A percentile compares a stretch with the other conserved stretches of the same genome.
Conservation (phyloP, 2,797 vertebrate species). For the Apogon talboti region DNA sequence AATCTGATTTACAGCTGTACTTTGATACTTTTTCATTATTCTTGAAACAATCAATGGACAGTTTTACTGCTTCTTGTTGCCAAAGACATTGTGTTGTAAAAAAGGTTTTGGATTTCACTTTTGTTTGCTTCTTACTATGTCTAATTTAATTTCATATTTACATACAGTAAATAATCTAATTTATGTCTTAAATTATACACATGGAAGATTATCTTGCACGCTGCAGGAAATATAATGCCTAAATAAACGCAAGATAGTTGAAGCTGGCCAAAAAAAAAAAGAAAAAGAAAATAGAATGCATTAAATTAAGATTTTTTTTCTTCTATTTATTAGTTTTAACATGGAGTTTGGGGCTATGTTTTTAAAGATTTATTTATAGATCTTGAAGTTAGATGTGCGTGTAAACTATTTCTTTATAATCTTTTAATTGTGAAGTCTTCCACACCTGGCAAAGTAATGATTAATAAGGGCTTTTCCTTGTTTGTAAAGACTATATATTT, state of each 20-base stretch:
- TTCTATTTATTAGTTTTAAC: conserved; percentile 81
- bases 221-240: conserved; percentile 74
- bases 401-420: conserved; percentile 75
- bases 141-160: conserved; percentile 89
- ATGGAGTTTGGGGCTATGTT: conserved; percentile 71
- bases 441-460: conserved; percentile 68
- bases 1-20: conserved; percentile 73
- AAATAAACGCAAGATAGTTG: conserved; percentile 72
- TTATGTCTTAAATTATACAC: conserved; percentile 90
- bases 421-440: conserved; percentile 75
- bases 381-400: conserved; percentile 75
- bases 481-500: conserved; percentile 78
- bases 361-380: conserved; percentile 84
- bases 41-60: conserved; percentile 68
- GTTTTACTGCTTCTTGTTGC: conserved; percentile 63
- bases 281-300: conserved; percentile 66
- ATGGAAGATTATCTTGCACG: conserved; percentile 76
- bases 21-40: conserved; percentile 73
- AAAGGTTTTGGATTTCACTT: conserved; percentile 62
- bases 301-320: conserved; percentile 85
- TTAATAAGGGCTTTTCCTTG: conserved; percentile 62
- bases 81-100: conserved; percentile 63
- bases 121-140: conserved; percentile 74
- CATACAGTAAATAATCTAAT: conserved; percentile 82
- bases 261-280: conserved; percentile 73